Evolutionary conservation across 1,140 invertebrate genomes (phyloP), one percentile per base, ranked within the genome.

Genomic region (Papilio aristodemus): DNA sequence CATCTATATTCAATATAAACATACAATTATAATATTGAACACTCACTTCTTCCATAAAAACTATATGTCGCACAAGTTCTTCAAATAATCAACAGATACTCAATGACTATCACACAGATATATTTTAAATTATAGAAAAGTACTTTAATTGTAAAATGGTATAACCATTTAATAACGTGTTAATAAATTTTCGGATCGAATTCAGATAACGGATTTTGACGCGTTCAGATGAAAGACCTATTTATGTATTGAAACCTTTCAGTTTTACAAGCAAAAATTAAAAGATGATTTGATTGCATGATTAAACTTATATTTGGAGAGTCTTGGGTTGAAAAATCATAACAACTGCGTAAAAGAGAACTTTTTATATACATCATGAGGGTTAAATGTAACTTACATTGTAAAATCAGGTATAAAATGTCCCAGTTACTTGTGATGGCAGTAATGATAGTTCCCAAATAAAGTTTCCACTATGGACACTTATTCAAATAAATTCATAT

Each of bases 331-430:
- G 41, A 54, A 14, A 22, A 60, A 14, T 37, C 10, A 60, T 57
- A 57, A 7, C 13, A 41, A 37, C 19, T 69, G n/a, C n/a, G n/a
- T n/a, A 70, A 69, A 60, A 63, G 46, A 70, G n/a, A 64, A 69
- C 63, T 39, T 69, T 67, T 70, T 75, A 75, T 75, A 62, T 72
- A 75, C 74, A 73, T 64, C 68, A 75, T 69, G 67, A 69, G 69
- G 43, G 37, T 73, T 62, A 70, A 71, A 43, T 27, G 63, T 71
- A 57, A 64, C 62, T 67, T 64, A 60, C 25, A n/a, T 17, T 17
- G n/a, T 37, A 59, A 27, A 63, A 76, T 43, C 63, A 69, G 54
- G 64, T 62, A 50, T 46, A 39, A 63, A 43, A 59, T 5, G 25
- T 39, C 68, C 25, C 25, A 67, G 38, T 57, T 59, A 67, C 67